phyloP scores from a whole-genome alignment of 1,140 invertebrate genomes.

The Zaprionus lachaisei region DNA sequence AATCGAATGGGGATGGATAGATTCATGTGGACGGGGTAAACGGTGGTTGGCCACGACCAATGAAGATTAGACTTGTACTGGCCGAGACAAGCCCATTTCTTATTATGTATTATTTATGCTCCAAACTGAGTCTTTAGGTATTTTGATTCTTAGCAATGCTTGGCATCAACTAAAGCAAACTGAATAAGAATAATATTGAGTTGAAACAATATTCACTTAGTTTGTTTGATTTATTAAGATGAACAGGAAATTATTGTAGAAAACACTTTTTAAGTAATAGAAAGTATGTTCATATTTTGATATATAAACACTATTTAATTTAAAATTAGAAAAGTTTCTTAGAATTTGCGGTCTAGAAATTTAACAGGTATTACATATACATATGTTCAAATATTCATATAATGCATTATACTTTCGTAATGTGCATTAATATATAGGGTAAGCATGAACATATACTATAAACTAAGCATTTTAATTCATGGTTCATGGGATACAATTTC shows the following conservation, averaged over 20 bases:
- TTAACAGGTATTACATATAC: no score
- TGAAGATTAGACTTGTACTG: constrained; percentile 34
- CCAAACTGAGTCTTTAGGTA: not conserved
- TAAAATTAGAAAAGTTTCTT: no score
- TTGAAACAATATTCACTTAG: not conserved
- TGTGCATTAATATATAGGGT: not conserved
- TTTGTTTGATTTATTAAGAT: no score
- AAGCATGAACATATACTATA: not conserved
- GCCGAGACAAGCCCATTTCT: not conserved
- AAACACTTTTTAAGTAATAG: no score
- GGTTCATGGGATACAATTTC: constrained; percentile 3
- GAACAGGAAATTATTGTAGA: no score
- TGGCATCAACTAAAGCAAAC: not conserved
- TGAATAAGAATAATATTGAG: not conserved
- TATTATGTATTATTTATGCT: constrained; percentile 8
- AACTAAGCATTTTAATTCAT: not conserved
- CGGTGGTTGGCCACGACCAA: constrained; percentile 22
- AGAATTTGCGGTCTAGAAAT: no score
- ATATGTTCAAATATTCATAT: no score
- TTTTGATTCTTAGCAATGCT: not conserved
- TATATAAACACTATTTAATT: no score
- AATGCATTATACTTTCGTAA: not conserved
- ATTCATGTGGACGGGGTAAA: constrained; percentile 4
- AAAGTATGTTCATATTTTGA: no score
- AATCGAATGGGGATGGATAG: not conserved